These are phyloP conservation scores for Tachysurus vachellii DNA, from an alignment of 2,113 vertebrate genomes.

Conservation along the genomic window DNA sequence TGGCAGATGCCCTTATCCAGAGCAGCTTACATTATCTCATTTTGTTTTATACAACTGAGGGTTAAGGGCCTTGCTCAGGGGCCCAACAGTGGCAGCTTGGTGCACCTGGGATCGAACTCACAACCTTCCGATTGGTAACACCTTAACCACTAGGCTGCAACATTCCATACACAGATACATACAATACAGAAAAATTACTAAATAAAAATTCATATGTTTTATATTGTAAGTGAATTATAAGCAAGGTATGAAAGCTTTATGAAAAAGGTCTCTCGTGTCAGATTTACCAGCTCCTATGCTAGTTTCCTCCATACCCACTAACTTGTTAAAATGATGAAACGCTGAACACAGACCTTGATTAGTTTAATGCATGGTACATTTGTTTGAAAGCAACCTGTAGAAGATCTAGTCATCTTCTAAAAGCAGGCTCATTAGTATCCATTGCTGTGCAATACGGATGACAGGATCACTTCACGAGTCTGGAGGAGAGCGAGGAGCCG, in stretches of 20 bases:
- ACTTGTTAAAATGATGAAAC: background rate
- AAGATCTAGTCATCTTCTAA: background rate
- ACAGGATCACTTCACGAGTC: slow-evolving; percentile 97
- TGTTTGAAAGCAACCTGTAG: background rate
- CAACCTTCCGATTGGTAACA: no score
- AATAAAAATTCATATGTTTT: background rate
- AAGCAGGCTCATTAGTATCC: background rate
- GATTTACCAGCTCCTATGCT: background rate
- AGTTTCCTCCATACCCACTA: background rate
- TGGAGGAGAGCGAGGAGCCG: slow-evolving; percentile 94
- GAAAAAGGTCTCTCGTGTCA: background rate
- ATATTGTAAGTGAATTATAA: background rate
- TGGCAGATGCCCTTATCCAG: no score
- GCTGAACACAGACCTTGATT: background rate
- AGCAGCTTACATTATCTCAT: no score
- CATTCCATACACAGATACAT: no score
- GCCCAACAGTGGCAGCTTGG: no score
- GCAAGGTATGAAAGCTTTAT: background rate
- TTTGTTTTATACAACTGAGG: no score
- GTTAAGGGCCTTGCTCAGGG: no score
- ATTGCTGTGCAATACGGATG: background rate
- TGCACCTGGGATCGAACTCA: no score
- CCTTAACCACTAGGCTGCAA: no score
- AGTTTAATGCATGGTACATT: background rate
- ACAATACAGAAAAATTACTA: background rate